phyloP scores from a whole-genome alignment of 2,113 vertebrate genomes.

The Phylloscopus trochiloides region DNA sequence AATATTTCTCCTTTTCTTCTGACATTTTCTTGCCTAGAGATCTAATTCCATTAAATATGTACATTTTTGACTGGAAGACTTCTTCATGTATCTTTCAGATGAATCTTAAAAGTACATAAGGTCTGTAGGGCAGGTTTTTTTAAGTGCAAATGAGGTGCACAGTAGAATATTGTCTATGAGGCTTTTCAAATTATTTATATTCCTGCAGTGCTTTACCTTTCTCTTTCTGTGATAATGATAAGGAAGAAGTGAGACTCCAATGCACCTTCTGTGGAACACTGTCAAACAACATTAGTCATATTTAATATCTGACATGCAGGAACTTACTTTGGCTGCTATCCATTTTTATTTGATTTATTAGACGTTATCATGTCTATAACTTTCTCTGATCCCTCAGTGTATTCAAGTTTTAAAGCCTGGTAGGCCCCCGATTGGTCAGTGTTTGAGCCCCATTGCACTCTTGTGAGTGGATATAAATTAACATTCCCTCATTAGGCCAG shows the following conservation, averaged over 20 bases:
- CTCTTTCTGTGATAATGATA: constrained; percentile 71
- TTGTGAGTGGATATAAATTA: neutral
- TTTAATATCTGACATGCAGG: constrained; percentile 63
- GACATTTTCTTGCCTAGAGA: constrained; percentile 81
- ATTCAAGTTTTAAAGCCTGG: neutral
- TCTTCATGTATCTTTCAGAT: constrained; percentile 84
- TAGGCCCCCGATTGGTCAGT: neutral
- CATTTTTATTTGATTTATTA: constrained; percentile 69
- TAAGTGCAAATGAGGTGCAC: constrained; percentile 83
- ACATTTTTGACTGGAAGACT: constrained; percentile 78
- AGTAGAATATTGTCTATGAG: constrained; percentile 78
- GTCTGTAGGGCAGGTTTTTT: constrained; percentile 82
- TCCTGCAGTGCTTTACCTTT: constrained; percentile 76
- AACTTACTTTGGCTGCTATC: constrained; percentile 65
- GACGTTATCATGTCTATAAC: constrained; percentile 26
- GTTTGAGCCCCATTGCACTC: neutral
- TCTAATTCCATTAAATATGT: constrained; percentile 86
- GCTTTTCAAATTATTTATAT: constrained; percentile 83
- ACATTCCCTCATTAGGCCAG: neutral
- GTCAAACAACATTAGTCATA: constrained; percentile 68
- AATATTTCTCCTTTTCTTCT: constrained; percentile 80
- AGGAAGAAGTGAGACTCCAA: constrained; percentile 62
- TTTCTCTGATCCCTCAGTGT: constrained; percentile 4
- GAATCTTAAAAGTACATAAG: constrained; percentile 84
- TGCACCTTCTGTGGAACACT: constrained; percentile 44